A percentile compares a stretch with the other conserved stretches of the same genome.
These are phyloP conservation scores for Prionace glauca DNA, from an alignment of 2,797 vertebrate genomes.

Conservation along the genomic window DNA sequence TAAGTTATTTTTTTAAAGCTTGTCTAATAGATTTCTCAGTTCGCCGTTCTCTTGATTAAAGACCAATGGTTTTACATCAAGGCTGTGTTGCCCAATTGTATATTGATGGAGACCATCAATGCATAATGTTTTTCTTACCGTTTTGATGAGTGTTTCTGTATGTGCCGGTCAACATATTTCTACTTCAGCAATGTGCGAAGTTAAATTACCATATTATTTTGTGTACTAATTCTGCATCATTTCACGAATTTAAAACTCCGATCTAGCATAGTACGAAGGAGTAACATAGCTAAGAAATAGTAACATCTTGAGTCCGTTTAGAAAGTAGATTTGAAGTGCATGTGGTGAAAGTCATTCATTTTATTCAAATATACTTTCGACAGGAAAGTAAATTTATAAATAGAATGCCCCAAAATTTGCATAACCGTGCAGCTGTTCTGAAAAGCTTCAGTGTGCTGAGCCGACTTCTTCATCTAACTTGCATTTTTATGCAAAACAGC, in stretches of 20 bases:
- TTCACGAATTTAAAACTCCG: background rate
- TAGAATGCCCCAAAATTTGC: conserved; percentile 17
- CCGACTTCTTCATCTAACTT: background rate
- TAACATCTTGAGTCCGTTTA: background rate
- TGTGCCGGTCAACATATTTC: background rate
- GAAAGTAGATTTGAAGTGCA: background rate
- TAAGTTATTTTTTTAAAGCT: background rate
- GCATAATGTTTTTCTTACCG: background rate
- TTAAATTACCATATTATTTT: background rate
- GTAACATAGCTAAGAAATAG: background rate
- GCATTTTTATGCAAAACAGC: background rate
- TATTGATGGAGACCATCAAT: too few relatives aligned
- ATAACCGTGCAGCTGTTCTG: conserved; percentile 16
- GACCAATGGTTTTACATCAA: too few relatives aligned
- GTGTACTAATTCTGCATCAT: background rate
- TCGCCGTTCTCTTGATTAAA: background rate
- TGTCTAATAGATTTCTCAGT: background rate
- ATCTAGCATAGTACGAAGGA: background rate
- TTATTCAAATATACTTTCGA: background rate
- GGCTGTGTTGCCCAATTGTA: background rate
- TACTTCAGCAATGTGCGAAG: background rate
- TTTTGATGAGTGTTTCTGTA: background rate
- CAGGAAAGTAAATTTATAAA: background rate
- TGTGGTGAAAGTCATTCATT: conserved; percentile 22
- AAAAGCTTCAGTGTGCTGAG: background rate